A percentile compares a stretch with the other conserved stretches of the same genome.
Conservation (phyloP, 2,888 invertebrate species). For the Magallana nippona region DNA sequence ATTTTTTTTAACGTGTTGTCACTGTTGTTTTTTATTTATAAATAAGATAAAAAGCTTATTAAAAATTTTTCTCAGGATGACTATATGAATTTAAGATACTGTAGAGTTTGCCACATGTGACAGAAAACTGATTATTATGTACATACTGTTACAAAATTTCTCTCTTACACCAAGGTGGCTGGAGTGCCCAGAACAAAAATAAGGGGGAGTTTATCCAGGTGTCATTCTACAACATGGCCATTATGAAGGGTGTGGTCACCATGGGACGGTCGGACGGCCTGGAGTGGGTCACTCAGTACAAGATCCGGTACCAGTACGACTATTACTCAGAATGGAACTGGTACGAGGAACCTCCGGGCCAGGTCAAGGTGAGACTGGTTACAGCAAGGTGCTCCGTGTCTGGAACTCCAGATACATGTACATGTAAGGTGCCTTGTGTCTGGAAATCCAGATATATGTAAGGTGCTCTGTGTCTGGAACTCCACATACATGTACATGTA, state of each 20-base stretch:
- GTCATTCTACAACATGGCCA: conserved; percentile 64
- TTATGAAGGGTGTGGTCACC: conserved; percentile 62
- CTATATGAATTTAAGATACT: background rate
- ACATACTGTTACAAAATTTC: too few relatives aligned
- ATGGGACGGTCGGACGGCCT: conserved; percentile 62
- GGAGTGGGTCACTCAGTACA: conserved; percentile 68
- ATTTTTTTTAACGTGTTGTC: too few relatives aligned
- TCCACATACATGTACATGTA: too few relatives aligned
- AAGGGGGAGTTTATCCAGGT: conserved; percentile 62
- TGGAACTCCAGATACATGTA: too few relatives aligned
- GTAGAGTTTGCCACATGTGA: too few relatives aligned
- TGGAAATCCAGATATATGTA: too few relatives aligned
- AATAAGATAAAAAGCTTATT: background rate
- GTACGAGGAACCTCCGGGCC: conserved; percentile 67
- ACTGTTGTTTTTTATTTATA: too few relatives aligned
- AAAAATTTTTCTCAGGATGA: background rate
- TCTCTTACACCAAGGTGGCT: conserved; percentile 54
- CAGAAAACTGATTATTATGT: too few relatives aligned
- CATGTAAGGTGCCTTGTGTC: too few relatives aligned
- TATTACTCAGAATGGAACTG: conserved; percentile 61
- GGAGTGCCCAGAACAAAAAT: conserved; percentile 57
- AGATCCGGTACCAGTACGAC: conserved; percentile 66
- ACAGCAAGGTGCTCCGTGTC: too few relatives aligned
- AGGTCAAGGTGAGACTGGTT: conserved; percentile 56
- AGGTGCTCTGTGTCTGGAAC: too few relatives aligned